These are phyloP conservation scores for Dicaeum eximium DNA, from an alignment of 2,113 vertebrate genomes.

Conservation along the genomic window DNA sequence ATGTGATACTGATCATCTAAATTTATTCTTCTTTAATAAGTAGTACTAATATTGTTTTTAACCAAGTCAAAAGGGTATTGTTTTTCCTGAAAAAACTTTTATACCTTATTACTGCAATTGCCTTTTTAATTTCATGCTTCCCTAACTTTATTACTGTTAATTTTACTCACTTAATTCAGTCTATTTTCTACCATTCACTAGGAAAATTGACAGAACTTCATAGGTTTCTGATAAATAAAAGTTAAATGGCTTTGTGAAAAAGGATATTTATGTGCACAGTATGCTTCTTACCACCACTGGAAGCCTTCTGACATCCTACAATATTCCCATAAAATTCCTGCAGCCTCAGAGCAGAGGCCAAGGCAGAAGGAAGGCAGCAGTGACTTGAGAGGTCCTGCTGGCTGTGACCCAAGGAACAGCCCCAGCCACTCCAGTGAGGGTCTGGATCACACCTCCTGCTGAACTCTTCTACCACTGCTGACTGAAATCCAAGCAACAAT, in stretches of 20 bases:
- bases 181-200: constrained; percentile 45
- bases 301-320: neutral
- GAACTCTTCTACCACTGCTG: neutral
- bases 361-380: neutral
- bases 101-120: constrained; percentile 46
- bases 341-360: neutral
- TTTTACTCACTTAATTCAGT: constrained; percentile 60
- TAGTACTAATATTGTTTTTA: neutral
- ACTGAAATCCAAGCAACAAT: neutral
- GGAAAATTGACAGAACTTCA: constrained; percentile 6
- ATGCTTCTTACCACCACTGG: neutral
- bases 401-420: neutral
- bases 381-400: accelerated
- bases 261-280: neutral
- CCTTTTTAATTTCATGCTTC: constrained; percentile 73
- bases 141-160: constrained; percentile 69
- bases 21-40: neutral
- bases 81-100: constrained; percentile 24
- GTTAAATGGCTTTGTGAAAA: neutral
- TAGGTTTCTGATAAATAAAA: neutral
- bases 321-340: neutral
- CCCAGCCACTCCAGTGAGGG: neutral
- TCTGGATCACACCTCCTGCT: neutral
- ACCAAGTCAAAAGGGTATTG: neutral
- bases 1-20: neutral